A percentile compares a stretch with the other conserved stretches of the same genome.
Evolutionary conservation across 2,113 vertebrate genomes (phyloP).

Genomic region (Poeciliopsis turrubarensis): DNA sequence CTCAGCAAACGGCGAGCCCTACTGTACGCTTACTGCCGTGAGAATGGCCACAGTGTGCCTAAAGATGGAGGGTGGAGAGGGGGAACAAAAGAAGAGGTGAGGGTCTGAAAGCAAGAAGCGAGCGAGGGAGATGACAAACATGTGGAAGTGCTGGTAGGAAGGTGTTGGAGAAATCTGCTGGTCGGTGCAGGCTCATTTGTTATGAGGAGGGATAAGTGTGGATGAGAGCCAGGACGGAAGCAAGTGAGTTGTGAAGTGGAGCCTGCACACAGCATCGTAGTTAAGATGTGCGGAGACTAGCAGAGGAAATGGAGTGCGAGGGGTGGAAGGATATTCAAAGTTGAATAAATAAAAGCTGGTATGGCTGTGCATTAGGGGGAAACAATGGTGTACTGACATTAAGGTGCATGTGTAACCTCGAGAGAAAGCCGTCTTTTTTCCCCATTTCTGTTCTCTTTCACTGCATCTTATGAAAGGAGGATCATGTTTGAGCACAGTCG

Average conservation of each 20-base stretch:
- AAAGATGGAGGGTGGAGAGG: constrained; percentile 50
- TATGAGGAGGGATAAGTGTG: constrained; percentile 62
- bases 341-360: constrained; percentile 9
- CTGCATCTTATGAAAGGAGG: constrained; percentile 24
- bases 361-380: neutral
- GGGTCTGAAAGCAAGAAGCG: constrained; percentile 4
- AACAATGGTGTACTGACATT: neutral
- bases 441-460: constrained; percentile 1
- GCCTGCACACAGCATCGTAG: constrained; percentile 29
- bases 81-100: constrained; percentile 7
- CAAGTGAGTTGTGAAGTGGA: constrained; percentile 54
- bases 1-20: constrained; percentile 72
- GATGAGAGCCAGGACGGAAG: constrained; percentile 54
- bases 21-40: constrained; percentile 42
- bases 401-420: constrained; percentile 28
- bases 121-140: constrained; percentile 52
- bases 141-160: constrained; percentile 38
- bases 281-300: constrained; percentile 19
- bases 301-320: neutral
- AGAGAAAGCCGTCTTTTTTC: constrained; percentile 3
- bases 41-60: constrained; percentile 58
- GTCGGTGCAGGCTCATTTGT: constrained; percentile 50
- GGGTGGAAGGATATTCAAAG: neutral
- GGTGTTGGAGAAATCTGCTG: constrained; percentile 60
- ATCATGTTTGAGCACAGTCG: constrained; percentile 43